Conservation (phyloP, 2,797 vertebrate genomes). For the Phataginus tetradactyla region DNA sequence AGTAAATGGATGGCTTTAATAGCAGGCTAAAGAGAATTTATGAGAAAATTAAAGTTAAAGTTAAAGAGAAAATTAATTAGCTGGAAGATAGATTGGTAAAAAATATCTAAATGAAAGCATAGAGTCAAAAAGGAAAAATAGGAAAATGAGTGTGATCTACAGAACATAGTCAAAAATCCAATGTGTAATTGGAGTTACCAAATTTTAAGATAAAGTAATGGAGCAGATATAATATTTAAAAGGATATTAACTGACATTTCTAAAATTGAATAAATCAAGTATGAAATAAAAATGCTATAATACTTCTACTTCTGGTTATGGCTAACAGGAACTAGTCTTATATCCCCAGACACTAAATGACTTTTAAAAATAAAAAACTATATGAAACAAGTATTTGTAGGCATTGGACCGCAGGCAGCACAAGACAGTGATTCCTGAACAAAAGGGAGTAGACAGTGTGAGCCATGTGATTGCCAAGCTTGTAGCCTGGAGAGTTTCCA, state of each 20-base stretch:
- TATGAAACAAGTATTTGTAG: background rate
- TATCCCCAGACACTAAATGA: background rate
- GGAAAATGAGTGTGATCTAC: background rate
- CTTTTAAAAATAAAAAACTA: background rate
- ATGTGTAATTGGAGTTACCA: background rate
- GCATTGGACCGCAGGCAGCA: background rate
- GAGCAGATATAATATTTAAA: background rate
- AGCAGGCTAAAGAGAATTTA: background rate
- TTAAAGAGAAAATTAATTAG: constrained; percentile 31
- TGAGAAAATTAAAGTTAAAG: background rate
- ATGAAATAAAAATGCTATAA: background rate
- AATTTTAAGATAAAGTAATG: background rate
- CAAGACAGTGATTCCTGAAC: background rate
- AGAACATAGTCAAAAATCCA: background rate
- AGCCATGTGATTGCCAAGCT: background rate
- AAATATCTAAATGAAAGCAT: background rate
- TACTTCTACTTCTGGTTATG: background rate
- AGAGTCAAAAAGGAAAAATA: background rate
- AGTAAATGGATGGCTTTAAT: background rate
- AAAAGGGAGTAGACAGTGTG: background rate
- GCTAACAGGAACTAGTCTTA: background rate
- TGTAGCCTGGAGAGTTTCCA: background rate
- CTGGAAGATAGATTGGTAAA: background rate
- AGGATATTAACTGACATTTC: background rate
- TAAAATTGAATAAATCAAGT: background rate